Evolutionary conservation across 2,797 vertebrate species (phyloP), one percentile per base, ranked within the genome.

Genomic region (Etheostoma perlongum): DNA sequence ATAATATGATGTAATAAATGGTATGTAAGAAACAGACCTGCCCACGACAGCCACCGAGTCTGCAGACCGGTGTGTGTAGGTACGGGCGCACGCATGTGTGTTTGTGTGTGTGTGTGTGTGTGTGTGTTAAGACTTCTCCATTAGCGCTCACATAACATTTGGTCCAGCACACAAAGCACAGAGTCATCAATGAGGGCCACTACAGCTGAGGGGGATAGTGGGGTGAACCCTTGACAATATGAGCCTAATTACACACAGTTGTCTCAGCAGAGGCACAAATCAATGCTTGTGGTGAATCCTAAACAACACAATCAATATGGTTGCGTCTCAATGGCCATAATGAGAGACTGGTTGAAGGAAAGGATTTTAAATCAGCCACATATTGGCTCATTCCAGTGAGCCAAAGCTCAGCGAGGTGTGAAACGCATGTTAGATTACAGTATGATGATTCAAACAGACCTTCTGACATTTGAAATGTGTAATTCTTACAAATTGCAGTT

Each of bases 1-100:
- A 90, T 92, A 90, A 85, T 83, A 85, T 90, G 91, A 89, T 84
- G 89, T 88, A 85, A 92, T 89, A 87, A 90, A 91, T 65, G 76
- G 78, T 48, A 78, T 85, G 86, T 90, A 89, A 86, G 87, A 84
- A 71, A 64, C 81, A 77, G 73, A 76, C 81, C 74, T 74, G 86
- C 74, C 83, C 84, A 66, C 52, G 3, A 81, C 68, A 66, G 71
- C 69, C 74, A 33, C 48, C n/a, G 70, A 73, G 66, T 72, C 65
- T 85, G 67, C 51, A 60, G 14, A 19, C 67, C 52, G 21, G 8
- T 80, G 57, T 30, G 69, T 30, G 5, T 76, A 47, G 4, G 64
- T 68, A 54, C 4, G 2, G 60, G n/a, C 51, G 40, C 52, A 11
- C 46, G 18, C 18, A 4, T n/a, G 70, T 65, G 63, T 4, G 2